These are phyloP conservation scores for Ceratosolen fusciceps DNA, from an alignment of 1,140 invertebrate genomes.

Conservation along the genomic window DNA sequence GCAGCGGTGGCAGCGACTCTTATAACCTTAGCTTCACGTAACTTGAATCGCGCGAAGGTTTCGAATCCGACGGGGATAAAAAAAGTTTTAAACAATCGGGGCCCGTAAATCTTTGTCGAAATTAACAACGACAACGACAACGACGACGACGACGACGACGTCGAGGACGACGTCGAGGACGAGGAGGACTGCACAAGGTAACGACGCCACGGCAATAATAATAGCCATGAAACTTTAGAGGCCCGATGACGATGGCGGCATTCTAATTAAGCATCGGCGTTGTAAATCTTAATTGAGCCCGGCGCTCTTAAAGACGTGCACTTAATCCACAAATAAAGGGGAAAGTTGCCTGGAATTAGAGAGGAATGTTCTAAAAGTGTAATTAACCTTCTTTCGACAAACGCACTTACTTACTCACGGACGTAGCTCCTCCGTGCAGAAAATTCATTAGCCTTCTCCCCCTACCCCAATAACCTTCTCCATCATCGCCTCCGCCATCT, in stretches of 20 bases:
- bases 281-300: not conserved
- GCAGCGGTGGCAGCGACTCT: too few relatives aligned
- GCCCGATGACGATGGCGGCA: not conserved
- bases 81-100: slow-evolving; percentile 4
- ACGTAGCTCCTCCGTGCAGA: too few relatives aligned
- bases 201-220: not conserved
- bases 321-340: not conserved
- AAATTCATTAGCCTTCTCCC: too few relatives aligned
- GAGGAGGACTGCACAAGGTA: too few relatives aligned
- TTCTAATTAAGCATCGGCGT: not conserved
- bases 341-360: not conserved
- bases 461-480: too few relatives aligned
- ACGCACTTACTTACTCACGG: too few relatives aligned
- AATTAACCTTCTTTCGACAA: not conserved
- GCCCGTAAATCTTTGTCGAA: not conserved
- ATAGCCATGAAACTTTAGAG: not conserved
- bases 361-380: not conserved
- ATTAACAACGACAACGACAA: too few relatives aligned
- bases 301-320: not conserved
- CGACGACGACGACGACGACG: too few relatives aligned
- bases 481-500: too few relatives aligned
- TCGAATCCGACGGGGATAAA: not conserved
- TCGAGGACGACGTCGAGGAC: too few relatives aligned
- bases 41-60: not conserved
- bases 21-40: too few relatives aligned